Percentiles rank a stretch among this genome's conserved stretches.
Evolutionary conservation across 2,113 vertebrate species (phyloP).

Genomic region (Urocolius indicus): DNA sequence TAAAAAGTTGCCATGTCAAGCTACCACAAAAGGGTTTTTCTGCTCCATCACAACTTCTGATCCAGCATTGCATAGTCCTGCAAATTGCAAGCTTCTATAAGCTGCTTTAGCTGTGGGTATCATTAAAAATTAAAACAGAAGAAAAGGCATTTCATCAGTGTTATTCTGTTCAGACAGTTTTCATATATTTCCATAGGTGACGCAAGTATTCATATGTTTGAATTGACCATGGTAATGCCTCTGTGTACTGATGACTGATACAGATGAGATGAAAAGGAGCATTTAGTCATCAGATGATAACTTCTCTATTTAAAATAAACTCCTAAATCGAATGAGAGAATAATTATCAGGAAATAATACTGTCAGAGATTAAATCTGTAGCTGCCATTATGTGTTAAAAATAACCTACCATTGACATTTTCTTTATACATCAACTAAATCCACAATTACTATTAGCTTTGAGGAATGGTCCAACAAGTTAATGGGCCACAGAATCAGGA

Average conservation of each 20-base stretch:
- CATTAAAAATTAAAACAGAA: neutral
- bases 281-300: constrained; percentile 25
- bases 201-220: neutral
- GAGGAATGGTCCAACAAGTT: neutral
- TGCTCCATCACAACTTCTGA: neutral
- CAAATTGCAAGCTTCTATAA: neutral
- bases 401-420: neutral
- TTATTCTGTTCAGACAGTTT: neutral
- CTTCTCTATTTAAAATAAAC: constrained; percentile 8
- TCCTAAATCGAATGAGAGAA: constrained; percentile 19
- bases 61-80: neutral
- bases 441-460: neutral
- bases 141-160: neutral
- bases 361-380: constrained; percentile 5
- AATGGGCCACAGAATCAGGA: neutral
- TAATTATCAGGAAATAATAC: constrained; percentile 34
- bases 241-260: constrained; percentile 15
- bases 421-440: neutral
- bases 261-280: constrained; percentile 26
- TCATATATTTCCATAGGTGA: neutral
- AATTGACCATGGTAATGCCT: neutral
- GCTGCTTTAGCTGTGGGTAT: neutral
- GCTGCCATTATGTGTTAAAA: constrained; percentile 12
- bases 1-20: neutral
- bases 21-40: neutral